Evolutionary conservation across 2,797 vertebrate genomes (phyloP), one percentile per base, ranked within the genome.

Genomic region (Ceyx erithaca): DNA sequence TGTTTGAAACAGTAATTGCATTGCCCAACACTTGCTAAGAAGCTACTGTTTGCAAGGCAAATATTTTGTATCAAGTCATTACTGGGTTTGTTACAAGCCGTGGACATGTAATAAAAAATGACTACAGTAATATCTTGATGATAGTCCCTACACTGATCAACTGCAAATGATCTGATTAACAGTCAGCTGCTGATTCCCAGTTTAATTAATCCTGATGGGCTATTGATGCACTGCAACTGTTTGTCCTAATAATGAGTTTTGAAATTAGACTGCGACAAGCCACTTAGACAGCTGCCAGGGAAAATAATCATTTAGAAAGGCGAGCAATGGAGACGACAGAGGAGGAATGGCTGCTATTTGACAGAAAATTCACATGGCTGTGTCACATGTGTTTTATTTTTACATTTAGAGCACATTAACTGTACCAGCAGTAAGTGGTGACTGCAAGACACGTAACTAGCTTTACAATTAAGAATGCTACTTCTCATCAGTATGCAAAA

Each of bases 181-280:
- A 98, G 97, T 98, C 98, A 98, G 98, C 98, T 98, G 98, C 98
- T 98, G 98, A 98, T 98, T 98, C 98, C 98, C 98, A 98, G 98
- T 98, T 98, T 99, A 99, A 99, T 99, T 99, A 99, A 99, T 99
- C 98, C 98, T 99, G 99, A 99, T 99, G 98, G 98, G 98, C 98
- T 99, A 99, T 99, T 98, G 99, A 99, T 98, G 98, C 97, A 81
- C 97, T 94, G 96, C 98, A 98, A 99, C 98, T 99, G 98, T 99
- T 99, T 98, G 98, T 98, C 98, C 98, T 98, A 98, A 98, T 99
- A 99, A 99, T 99, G 98, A 99, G 98, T 98, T 98, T 98, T 98
- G 98, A 98, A 98, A 98, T 99, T 98, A 99, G 98, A 98, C 93
- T 97, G 97, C 97, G 97, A 98, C 98, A 97, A 98, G 98, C 97